Percentiles rank a stretch among this genome's conserved stretches.
phyloP scores from a whole-genome alignment of 2,888 invertebrate genomes.

The Eupithecia exiguata region DNA sequence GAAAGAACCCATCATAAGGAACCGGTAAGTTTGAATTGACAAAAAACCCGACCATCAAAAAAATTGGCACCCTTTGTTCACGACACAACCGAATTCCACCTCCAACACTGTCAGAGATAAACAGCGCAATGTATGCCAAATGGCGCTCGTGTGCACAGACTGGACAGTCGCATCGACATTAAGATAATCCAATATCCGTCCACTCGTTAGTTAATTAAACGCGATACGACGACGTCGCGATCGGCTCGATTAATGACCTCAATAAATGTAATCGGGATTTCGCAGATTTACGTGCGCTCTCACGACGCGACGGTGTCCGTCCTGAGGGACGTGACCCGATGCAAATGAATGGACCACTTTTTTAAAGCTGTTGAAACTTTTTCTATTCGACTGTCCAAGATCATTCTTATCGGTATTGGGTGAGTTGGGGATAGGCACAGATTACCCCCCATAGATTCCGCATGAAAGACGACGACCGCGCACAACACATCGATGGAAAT shows the following conservation, averaged over 20 bases:
- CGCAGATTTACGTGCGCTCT: slow-evolving; percentile 70
- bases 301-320: slow-evolving; percentile 25
- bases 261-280: slow-evolving; percentile 79
- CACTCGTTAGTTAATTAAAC: slow-evolving; percentile 82
- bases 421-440: neutral
- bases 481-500: no score
- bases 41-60: neutral
- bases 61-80: slow-evolving; percentile 11
- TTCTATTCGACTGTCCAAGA: slow-evolving; percentile 3
- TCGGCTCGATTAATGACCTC: slow-evolving; percentile 76
- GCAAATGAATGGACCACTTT: slow-evolving; percentile 29
- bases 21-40: neutral
- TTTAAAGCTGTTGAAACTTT: slow-evolving; percentile 10
- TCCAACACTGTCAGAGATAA: slow-evolving; percentile 20
- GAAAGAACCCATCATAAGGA: neutral
- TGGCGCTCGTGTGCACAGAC: slow-evolving; percentile 40
- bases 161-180: slow-evolving; percentile 63
- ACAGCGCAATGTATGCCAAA: slow-evolving; percentile 24
- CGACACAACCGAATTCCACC: slow-evolving; percentile 7
- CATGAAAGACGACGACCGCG: no score
- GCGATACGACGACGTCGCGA: slow-evolving; percentile 76
- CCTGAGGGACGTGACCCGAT: slow-evolving; percentile 27
- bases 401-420: slow-evolving; percentile 7
- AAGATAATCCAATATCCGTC: slow-evolving; percentile 74
- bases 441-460: no score